phyloP scores from a whole-genome alignment of 1,140 invertebrate species.

The Helicoverpa zea region DNA sequence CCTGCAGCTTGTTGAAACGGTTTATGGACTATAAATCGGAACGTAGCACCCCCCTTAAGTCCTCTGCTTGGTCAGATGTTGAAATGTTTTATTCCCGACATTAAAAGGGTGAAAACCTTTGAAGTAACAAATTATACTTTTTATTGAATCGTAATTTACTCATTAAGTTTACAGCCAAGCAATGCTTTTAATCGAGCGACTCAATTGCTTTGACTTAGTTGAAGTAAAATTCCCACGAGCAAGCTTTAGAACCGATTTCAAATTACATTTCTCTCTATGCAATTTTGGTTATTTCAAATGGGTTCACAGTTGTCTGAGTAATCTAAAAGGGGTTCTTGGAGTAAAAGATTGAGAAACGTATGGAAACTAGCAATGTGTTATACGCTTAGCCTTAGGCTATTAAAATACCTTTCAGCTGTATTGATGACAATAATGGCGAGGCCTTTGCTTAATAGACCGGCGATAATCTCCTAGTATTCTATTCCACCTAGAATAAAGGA shows the following conservation, averaged over 20 bases:
- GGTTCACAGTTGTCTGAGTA: no score
- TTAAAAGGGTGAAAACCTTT: constrained; percentile 49
- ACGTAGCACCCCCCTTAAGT: constrained; percentile 54
- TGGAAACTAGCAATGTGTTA: not conserved
- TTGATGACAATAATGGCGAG: not conserved
- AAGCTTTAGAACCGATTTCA: no score
- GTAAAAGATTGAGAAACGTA: not conserved
- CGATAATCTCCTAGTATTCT: constrained; percentile 16
- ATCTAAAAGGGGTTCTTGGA: no score
- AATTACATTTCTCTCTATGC: no score
- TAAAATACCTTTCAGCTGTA: not conserved
- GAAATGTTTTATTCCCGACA: constrained; percentile 58
- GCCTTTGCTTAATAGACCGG: constrained; percentile 13
- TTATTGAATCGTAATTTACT: constrained; percentile 40
- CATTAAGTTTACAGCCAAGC: not conserved
- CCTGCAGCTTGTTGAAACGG: constrained; percentile 63
- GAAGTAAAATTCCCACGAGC: no score
- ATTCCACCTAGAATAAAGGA: not conserved
- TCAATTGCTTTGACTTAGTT: no score
- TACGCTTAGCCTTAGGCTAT: not conserved
- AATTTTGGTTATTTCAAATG: no score
- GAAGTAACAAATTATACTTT: constrained; percentile 41
- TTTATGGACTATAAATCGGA: constrained; percentile 64
- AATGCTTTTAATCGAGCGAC: no score
- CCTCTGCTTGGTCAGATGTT: constrained; percentile 60